Conservation (phyloP, 2,797 vertebrate genomes). For the Diplodus sargus region DNA sequence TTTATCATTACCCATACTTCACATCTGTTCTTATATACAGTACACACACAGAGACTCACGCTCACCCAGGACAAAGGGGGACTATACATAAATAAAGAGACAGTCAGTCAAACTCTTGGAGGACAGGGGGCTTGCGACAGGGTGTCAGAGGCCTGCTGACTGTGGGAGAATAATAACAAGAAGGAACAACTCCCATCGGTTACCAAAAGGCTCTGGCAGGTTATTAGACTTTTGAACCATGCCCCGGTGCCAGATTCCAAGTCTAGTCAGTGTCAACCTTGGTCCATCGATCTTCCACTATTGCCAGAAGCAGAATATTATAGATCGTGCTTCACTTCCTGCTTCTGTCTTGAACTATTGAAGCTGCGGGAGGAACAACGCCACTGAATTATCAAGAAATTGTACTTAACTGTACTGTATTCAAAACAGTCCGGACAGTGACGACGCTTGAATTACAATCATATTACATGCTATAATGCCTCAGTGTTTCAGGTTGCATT, state of each 20-base stretch:
- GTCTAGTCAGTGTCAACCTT: slow-evolving; percentile 36
- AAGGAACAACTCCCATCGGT: slow-evolving; percentile 48
- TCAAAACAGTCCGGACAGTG: neutral
- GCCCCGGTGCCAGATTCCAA: slow-evolving; percentile 28
- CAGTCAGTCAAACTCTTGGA: slow-evolving; percentile 50
- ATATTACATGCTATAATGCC: neutral
- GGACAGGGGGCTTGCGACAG: slow-evolving; percentile 52
- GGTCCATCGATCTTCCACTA: slow-evolving; percentile 47
- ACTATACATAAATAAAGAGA: slow-evolving; percentile 47
- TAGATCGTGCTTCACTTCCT: neutral
- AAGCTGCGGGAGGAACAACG: neutral
- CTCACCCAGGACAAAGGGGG: neutral
- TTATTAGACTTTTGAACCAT: slow-evolving; percentile 53
- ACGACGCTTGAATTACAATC: neutral
- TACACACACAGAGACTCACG: slow-evolving; percentile 7
- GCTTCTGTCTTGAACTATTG: slow-evolving; percentile 1
- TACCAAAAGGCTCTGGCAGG: slow-evolving; percentile 53
- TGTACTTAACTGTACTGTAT: too few species aligned
- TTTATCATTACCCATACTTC: slow-evolving; percentile 13
- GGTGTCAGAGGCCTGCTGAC: slow-evolving; percentile 66
- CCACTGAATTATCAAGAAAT: neutral
- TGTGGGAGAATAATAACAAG: slow-evolving; percentile 67
- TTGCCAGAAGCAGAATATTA: slow-evolving; percentile 16
- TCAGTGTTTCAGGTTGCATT: neutral
- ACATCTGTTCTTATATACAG: slow-evolving; percentile 26